A percentile compares a stretch with the other conserved stretches of the same genome.
Evolutionary conservation across 2,888 invertebrate species (phyloP).

Genomic region (Odontothrips loti): DNA sequence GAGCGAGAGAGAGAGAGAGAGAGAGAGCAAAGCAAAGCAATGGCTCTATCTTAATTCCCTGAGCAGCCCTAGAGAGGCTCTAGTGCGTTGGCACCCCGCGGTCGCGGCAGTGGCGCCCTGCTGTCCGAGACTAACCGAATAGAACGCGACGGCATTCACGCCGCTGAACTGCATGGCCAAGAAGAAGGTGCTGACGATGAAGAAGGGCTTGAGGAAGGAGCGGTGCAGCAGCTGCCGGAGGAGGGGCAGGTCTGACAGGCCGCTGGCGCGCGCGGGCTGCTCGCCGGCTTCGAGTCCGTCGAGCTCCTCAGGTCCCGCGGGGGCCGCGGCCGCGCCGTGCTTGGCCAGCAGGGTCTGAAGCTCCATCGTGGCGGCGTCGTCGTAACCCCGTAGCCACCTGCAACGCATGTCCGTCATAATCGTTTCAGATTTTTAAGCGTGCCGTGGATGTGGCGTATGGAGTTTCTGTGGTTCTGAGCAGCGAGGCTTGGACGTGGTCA

Average conservation of each 20-base stretch:
- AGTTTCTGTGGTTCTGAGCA: too few species aligned
- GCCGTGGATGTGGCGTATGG: too few species aligned
- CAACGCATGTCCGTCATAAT: not conserved
- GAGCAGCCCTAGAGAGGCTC: too few species aligned
- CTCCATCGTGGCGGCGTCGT: slow-evolving; percentile 52
- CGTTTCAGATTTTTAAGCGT: too few species aligned
- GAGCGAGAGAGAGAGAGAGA: too few species aligned
- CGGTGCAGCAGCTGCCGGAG: slow-evolving; percentile 30
- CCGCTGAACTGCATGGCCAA: slow-evolving; percentile 66
- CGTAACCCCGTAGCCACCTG: slow-evolving; percentile 56
- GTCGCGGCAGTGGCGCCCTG: not conserved
- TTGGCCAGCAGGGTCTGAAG: slow-evolving; percentile 51
- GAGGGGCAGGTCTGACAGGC: not conserved
- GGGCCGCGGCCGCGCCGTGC: slow-evolving; percentile 40
- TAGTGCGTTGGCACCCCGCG: too few species aligned
- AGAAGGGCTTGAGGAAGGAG: slow-evolving; percentile 54
- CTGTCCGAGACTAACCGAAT: slow-evolving; percentile 52
- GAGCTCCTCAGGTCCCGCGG: not conserved
- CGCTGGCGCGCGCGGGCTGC: slow-evolving; percentile 31
- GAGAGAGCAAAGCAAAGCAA: too few species aligned
- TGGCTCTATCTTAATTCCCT: too few species aligned
- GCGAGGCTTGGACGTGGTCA: too few species aligned
- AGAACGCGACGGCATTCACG: slow-evolving; percentile 66
- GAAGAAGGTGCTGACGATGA: slow-evolving; percentile 61
- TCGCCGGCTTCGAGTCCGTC: not conserved